These are phyloP conservation scores for Vanessa cardui DNA, from an alignment of 2,888 invertebrate genomes.

Conservation along the genomic window DNA sequence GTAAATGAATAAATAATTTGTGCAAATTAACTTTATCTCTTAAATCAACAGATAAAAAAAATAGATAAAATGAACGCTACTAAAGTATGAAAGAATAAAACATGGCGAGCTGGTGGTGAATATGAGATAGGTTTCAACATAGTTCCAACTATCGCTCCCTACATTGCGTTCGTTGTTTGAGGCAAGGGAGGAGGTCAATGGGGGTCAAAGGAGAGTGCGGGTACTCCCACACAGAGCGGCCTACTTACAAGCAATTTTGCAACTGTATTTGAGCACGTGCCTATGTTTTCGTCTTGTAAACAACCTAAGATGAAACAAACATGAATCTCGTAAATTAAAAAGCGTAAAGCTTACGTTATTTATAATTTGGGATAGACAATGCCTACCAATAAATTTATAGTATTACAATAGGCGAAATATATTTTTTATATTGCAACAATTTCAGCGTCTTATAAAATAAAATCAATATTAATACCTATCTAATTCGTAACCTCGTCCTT, in stretches of 20 bases:
- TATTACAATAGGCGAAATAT: no score
- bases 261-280: slow-evolving; percentile 58
- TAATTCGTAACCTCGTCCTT: no score
- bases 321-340: neutral
- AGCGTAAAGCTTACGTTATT: no score
- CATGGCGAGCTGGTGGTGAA: neutral
- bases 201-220: slow-evolving; percentile 55
- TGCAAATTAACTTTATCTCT: neutral
- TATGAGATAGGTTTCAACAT: neutral
- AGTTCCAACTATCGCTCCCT: no score
- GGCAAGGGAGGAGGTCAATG: slow-evolving; percentile 59
- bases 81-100: neutral
- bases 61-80: neutral
- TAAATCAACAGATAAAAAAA: neutral
- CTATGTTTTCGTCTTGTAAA: slow-evolving; percentile 36
- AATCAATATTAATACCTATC: no score
- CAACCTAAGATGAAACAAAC: neutral
- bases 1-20: no score
- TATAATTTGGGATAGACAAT: no score
- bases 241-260: slow-evolving; percentile 65
- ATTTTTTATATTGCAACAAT: no score
- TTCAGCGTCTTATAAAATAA: no score
- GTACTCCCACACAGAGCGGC: slow-evolving; percentile 46
- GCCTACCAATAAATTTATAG: no score
- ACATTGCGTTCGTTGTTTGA: slow-evolving; percentile 1